phyloP scores from a whole-genome alignment of 1,140 invertebrate species.

The Brachionus calyciflorus region DNA sequence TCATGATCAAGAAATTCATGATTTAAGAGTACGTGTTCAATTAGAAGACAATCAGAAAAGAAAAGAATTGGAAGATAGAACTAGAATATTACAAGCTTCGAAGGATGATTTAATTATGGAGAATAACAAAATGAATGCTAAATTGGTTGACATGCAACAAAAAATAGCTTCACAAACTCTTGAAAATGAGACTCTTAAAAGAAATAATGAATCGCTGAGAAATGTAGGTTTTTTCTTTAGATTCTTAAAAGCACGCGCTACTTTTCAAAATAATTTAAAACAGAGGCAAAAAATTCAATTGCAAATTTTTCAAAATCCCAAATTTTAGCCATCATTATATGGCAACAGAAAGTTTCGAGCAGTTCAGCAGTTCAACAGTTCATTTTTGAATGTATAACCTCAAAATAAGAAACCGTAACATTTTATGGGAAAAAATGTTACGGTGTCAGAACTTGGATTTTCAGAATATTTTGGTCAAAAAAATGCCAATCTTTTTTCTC shows the following conservation, averaged over 20 bases:
- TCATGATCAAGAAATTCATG: constrained; percentile 40
- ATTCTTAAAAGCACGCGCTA: no score
- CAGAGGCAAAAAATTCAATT: no score
- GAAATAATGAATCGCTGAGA: constrained; percentile 34
- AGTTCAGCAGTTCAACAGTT: no score
- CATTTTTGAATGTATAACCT: no score
- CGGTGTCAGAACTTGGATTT: no score
- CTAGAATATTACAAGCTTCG: not conserved
- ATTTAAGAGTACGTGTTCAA: not conserved
- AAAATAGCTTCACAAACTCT: constrained; percentile 23
- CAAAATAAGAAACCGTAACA: no score
- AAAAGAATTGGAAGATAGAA: constrained; percentile 35
- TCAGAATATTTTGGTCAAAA: no score
- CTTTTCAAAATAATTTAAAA: not conserved
- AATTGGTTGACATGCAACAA: constrained; percentile 32
- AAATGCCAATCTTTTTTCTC: no score
- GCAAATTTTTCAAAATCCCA: no score
- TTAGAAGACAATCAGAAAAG: constrained; percentile 1
- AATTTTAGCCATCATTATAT: no score
- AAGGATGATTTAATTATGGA: constrained; percentile 29
- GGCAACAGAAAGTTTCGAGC: no score
- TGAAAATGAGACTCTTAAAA: constrained; percentile 43
- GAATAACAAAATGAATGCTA: constrained; percentile 21
- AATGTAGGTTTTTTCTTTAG: not conserved
- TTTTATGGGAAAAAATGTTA: no score